phyloP scores from a whole-genome alignment of 1,140 invertebrate species.

The Drosophila simulans region DNA sequence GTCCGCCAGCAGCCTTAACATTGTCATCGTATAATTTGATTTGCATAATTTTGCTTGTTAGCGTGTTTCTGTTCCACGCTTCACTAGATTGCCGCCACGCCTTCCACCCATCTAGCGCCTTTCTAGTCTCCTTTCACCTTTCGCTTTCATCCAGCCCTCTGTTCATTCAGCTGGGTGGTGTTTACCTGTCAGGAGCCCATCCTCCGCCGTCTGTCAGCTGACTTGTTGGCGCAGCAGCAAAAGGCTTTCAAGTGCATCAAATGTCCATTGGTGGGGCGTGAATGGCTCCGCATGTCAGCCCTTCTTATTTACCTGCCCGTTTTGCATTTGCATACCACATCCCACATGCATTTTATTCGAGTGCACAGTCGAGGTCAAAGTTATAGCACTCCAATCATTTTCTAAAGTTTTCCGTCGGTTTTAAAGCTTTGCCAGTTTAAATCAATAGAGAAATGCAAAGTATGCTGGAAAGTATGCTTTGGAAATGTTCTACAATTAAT shows the following conservation, averaged over 20 bases:
- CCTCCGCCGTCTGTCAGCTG: conserved; percentile 57
- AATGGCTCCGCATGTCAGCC: conserved; percentile 35
- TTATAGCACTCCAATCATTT: background rate
- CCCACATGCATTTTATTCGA: conserved; percentile 22
- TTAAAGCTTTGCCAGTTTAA: background rate
- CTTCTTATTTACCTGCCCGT: conserved; percentile 36
- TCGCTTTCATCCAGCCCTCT: background rate
- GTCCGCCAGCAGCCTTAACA: conserved; percentile 65
- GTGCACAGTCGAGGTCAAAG: conserved; percentile 10
- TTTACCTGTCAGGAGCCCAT: conserved; percentile 54
- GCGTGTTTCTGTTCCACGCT: conserved; percentile 45
- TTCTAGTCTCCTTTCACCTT: conserved; percentile 48
- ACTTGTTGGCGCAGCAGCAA: conserved; percentile 57
- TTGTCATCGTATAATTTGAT: conserved; percentile 82
- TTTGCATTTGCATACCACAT: conserved; percentile 46
- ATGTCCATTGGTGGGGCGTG: conserved; percentile 65
- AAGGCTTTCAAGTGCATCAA: conserved; percentile 78
- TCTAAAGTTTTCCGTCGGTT: background rate
- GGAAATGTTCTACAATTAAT: background rate
- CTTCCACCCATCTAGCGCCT: conserved; percentile 9
- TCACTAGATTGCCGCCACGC: conserved; percentile 26
- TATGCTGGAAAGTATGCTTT: background rate
- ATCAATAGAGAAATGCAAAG: background rate
- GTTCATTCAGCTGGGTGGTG: conserved; percentile 13
- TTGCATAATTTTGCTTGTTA: conserved; percentile 80